Percentiles rank a stretch among this genome's conserved stretches.
These are phyloP conservation scores for Eucriotettix oculatus DNA, from an alignment of 2,888 invertebrate species.

Conservation along the genomic window DNA sequence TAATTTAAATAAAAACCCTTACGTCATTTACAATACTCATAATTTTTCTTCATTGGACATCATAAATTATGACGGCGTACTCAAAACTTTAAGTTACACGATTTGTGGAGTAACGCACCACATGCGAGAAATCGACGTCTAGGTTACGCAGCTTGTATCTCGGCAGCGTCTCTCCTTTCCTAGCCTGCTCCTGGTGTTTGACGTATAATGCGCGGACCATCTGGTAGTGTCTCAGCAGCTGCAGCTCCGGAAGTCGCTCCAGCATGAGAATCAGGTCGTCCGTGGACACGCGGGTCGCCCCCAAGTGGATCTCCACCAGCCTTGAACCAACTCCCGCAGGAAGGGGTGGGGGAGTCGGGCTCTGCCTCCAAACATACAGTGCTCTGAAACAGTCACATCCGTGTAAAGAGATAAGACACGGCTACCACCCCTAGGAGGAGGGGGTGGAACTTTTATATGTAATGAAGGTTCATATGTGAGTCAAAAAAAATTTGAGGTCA, in stretches of 20 bases:
- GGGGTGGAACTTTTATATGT: too few species aligned
- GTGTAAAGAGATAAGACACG: too few species aligned
- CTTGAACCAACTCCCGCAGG: neutral
- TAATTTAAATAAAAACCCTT: too few species aligned
- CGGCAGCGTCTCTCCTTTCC: conserved; percentile 12
- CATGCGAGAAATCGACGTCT: conserved; percentile 20
- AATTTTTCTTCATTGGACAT: too few species aligned
- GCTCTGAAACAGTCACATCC: too few species aligned
- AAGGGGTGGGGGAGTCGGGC: neutral
- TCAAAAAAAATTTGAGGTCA: too few species aligned
- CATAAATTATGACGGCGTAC: too few species aligned
- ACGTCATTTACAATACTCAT: too few species aligned
- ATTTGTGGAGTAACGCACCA: conserved; percentile 13
- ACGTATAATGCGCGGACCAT: conserved; percentile 17
- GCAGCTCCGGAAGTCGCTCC: conserved; percentile 12
- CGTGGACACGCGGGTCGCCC: conserved; percentile 13
- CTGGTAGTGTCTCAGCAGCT: conserved; percentile 18
- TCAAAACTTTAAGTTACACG: neutral
- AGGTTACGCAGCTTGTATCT: conserved; percentile 17
- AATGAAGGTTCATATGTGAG: too few species aligned
- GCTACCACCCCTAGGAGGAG: too few species aligned
- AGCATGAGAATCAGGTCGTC: conserved; percentile 15
- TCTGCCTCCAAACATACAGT: conserved; percentile 5
- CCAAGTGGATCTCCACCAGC: conserved; percentile 17
- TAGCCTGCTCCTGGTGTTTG: conserved; percentile 16